These are phyloP conservation scores for Aleiodes sp. DNA, from an alignment of 1,140 invertebrate genomes.

Conservation along the genomic window DNA sequence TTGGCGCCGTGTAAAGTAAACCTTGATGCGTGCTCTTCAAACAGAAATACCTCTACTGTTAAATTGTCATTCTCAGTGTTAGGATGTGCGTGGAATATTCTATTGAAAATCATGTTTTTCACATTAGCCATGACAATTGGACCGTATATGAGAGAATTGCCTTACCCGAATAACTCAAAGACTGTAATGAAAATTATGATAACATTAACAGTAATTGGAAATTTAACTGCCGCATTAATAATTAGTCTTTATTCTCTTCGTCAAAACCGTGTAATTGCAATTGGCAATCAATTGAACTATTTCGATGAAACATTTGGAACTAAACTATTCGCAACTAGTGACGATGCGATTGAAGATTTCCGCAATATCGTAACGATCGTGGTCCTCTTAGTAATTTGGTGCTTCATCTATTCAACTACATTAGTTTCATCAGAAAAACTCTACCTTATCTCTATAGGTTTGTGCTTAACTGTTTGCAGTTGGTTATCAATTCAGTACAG, in stretches of 20 bases:
- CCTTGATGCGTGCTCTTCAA: background rate
- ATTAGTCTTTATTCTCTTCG: background rate
- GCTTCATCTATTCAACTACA: too few species aligned
- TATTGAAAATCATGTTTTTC: background rate
- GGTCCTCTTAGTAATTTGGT: too few species aligned
- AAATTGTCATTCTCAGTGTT: background rate
- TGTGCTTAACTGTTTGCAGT: background rate
- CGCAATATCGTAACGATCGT: too few species aligned
- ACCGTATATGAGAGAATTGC: background rate
- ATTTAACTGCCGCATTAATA: background rate
- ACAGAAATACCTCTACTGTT: too few species aligned
- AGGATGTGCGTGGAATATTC: background rate
- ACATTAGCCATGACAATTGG: background rate
- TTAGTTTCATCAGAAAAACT: background rate
- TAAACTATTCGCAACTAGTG: too few species aligned
- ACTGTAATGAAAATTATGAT: background rate
- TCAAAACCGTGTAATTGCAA: background rate
- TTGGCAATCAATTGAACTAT: background rate
- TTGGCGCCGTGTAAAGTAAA: background rate
- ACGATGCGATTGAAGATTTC: too few species aligned
- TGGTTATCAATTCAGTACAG: background rate
- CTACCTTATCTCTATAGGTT: background rate
- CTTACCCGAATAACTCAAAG: background rate
- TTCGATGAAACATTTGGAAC: too few species aligned
- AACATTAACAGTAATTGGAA: background rate